A percentile compares a stretch with the other conserved stretches of the same genome.
phyloP scores from a whole-genome alignment of 1,140 invertebrate species.

The Polypedilum vanderplanki region DNA sequence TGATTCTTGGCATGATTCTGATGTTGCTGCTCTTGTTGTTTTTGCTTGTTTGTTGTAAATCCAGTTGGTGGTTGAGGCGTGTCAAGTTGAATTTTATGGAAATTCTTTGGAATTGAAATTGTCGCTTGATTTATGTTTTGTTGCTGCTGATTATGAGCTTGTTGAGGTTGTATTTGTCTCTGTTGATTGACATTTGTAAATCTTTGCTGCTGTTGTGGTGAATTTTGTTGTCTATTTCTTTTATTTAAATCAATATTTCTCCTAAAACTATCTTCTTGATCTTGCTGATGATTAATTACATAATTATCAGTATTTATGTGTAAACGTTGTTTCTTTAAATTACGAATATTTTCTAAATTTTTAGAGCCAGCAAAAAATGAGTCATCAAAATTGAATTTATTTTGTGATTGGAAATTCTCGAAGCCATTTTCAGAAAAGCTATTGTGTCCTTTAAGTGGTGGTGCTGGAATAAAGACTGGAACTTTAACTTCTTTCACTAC shows the following conservation, averaged over 20 bases:
- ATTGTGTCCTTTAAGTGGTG: not conserved
- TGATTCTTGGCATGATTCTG: not conserved
- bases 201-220: not conserved
- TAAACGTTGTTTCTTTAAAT: not conserved
- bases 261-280: not conserved
- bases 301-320: not conserved
- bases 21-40: not conserved
- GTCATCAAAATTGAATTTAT: constrained; percentile 12
- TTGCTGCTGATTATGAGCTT: not conserved
- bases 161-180: not conserved
- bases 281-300: not conserved
- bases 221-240: not conserved
- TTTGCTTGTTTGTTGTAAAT: not conserved
- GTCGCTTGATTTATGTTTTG: not conserved
- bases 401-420: not conserved
- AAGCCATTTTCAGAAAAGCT: not conserved
- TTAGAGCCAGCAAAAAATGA: not conserved
- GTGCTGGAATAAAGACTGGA: not conserved
- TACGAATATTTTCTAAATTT: not conserved
- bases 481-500: constrained; percentile 1
- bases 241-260: constrained; percentile 13
- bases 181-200: not conserved
- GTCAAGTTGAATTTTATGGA: not conserved
- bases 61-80: not conserved
- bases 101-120: not conserved